These are phyloP conservation scores for Gymnoscopelus microlampas DNA, from an alignment of 2,797 vertebrate species.

Conservation along the genomic window DNA sequence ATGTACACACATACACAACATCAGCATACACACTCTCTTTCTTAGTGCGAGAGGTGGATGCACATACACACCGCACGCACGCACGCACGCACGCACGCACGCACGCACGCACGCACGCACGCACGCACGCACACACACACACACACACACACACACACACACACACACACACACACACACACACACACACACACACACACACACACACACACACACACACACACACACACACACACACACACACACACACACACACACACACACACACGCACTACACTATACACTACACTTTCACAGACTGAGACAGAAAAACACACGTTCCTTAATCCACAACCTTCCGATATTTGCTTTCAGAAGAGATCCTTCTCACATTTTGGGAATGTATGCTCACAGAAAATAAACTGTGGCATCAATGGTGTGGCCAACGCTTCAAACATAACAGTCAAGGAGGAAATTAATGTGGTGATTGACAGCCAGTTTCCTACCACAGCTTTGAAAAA, in stretches of 20 bases:
- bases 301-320: conserved; percentile 40
- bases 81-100: conserved; percentile 34
- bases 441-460: conserved; percentile 73
- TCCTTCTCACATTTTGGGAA: conserved; percentile 64
- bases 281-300: neutral
- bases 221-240: conserved; percentile 6
- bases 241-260: conserved; percentile 34
- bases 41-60: conserved; percentile 29
- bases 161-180: conserved; percentile 39
- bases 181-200: conserved; percentile 36
- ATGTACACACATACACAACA: conserved; percentile 10
- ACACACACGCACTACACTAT: neutral
- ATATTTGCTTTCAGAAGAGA: conserved; percentile 72
- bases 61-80: conserved; percentile 18
- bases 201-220: conserved; percentile 11
- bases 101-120: conserved; percentile 40
- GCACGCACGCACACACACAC: conserved; percentile 25
- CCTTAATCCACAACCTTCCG: conserved; percentile 66
- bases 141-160: conserved; percentile 39
- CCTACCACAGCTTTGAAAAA: conserved; percentile 50
- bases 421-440: conserved; percentile 62
- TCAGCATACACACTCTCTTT: conserved; percentile 30
- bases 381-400: conserved; percentile 74
- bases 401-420: conserved; percentile 56
- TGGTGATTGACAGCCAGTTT: conserved; percentile 65